phyloP scores from a whole-genome alignment of 2,113 vertebrate species.

The Antidorcas marsupialis region DNA sequence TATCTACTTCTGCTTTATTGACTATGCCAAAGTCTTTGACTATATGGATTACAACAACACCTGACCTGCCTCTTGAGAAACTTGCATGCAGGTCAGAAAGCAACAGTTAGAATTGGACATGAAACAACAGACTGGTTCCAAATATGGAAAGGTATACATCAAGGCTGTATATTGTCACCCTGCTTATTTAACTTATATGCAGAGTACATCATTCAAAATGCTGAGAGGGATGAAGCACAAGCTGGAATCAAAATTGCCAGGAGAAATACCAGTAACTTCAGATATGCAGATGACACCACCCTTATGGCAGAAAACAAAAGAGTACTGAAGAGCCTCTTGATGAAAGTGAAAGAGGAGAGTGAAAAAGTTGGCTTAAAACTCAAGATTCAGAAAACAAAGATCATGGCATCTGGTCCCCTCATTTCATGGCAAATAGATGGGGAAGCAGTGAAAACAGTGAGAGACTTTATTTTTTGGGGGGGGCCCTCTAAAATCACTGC shows the following conservation, averaged over 20 bases:
- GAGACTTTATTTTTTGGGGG: neutral
- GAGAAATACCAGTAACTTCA: neutral
- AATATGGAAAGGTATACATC: neutral
- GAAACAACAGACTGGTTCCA: neutral
- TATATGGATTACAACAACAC: neutral
- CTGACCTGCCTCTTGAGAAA: neutral
- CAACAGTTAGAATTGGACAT: neutral
- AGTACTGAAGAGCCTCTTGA: neutral
- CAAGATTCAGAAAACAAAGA: neutral
- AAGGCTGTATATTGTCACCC: neutral
- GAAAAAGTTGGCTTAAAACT: neutral
- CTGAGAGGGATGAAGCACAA: neutral
- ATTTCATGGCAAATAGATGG: neutral
- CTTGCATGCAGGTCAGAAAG: neutral
- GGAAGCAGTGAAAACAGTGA: neutral
- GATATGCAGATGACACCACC: neutral
- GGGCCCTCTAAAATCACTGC: neutral
- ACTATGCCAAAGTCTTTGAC: neutral
- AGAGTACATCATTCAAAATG: neutral
- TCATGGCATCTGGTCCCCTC: neutral
- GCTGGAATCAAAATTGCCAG: neutral
- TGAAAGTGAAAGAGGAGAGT: neutral
- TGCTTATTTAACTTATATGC: neutral
- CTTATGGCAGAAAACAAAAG: neutral
- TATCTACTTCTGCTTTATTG: neutral